phyloP scores from a whole-genome alignment of 2,797 vertebrate genomes.

The Acrocephalus scirpaceus region DNA sequence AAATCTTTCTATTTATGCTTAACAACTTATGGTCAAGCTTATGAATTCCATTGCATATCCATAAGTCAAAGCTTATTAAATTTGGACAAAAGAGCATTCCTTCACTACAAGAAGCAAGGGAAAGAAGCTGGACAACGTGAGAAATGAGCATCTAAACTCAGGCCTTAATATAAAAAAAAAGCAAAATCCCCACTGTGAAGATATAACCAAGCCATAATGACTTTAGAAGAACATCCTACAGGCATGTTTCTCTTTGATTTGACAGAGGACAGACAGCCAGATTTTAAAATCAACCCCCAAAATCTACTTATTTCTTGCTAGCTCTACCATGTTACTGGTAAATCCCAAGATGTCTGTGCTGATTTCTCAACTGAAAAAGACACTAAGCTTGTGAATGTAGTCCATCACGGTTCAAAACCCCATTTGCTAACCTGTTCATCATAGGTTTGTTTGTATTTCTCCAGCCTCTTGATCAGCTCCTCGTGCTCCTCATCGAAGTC shows the following conservation, averaged over 20 bases:
- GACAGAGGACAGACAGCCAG: not conserved
- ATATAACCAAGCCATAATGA: not conserved
- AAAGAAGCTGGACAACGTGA: not conserved
- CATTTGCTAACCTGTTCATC: slow-evolving; percentile 84
- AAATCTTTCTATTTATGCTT: not conserved
- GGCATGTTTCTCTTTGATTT: not conserved
- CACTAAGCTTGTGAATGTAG: accelerated
- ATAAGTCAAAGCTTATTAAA: not conserved
- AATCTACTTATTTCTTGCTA: not conserved
- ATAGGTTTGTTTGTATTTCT: slow-evolving; percentile 82
- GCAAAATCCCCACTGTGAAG: not conserved
- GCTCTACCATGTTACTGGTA: not conserved
- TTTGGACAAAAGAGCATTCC: not conserved
- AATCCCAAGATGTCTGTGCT: not conserved
- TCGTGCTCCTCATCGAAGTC: slow-evolving; percentile 91
- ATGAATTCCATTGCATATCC: not conserved
- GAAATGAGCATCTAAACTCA: not conserved
- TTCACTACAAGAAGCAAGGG: not conserved
- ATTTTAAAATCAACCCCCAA: not conserved
- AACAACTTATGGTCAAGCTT: not conserved
- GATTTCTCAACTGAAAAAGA: not conserved
- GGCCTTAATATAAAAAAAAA: not conserved
- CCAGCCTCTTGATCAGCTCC: slow-evolving; percentile 86
- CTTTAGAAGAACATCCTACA: not conserved
- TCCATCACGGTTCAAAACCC: not conserved